A percentile compares a stretch with the other conserved stretches of the same genome.
phyloP scores from a whole-genome alignment of 2,888 invertebrate species.

The Cheilosia grossa region DNA sequence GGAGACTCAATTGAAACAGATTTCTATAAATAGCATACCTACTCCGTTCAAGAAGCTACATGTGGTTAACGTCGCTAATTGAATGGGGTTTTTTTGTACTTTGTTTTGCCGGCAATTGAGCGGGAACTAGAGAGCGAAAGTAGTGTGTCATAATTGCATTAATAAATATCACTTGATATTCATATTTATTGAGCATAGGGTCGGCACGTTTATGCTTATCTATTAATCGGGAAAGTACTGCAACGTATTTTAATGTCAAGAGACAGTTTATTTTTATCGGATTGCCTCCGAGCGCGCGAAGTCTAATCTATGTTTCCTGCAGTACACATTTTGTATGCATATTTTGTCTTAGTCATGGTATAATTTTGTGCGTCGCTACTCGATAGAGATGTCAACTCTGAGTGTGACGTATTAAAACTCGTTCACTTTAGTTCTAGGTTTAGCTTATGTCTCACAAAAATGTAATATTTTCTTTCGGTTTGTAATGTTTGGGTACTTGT shows the following conservation, averaged over 20 bases:
- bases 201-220: not conserved
- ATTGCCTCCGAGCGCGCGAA: not conserved
- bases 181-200: not conserved
- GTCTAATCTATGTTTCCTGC: not conserved
- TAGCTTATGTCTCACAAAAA: too few species aligned
- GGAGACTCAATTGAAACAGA: constrained; percentile 33
- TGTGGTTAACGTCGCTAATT: not conserved
- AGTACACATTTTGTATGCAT: not conserved
- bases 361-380: too few species aligned
- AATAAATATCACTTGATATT: not conserved
- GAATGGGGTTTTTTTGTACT: not conserved
- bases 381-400: not conserved
- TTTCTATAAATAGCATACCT: constrained; percentile 28
- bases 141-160: not conserved
- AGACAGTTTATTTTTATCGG: not conserved
- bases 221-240: not conserved
- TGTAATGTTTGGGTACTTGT: not conserved
- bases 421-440: too few species aligned
- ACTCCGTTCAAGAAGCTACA: not conserved
- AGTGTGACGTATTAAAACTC: too few species aligned
- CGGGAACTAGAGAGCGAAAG: not conserved
- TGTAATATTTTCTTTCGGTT: not conserved
- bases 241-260: not conserved
- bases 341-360: not conserved
- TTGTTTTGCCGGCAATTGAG: not conserved